Percentiles rank a stretch among this genome's conserved stretches.
Conservation (phyloP, 1,140 invertebrate species). For the Ceratosolen fusciceps region DNA sequence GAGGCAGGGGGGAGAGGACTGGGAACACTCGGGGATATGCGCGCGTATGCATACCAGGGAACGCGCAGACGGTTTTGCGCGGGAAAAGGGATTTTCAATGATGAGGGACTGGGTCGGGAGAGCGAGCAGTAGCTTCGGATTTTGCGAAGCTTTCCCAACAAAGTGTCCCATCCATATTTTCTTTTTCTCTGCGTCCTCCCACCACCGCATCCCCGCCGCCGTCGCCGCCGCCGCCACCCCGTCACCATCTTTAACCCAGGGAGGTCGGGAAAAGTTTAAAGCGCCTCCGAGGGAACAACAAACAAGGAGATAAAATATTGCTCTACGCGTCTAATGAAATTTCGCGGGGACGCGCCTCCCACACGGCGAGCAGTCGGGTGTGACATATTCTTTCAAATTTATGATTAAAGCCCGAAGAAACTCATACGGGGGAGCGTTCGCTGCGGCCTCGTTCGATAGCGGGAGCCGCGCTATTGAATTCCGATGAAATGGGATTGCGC, state of each 20-base stretch:
- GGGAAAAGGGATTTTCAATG: conserved; percentile 18
- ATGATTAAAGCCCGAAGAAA: background rate
- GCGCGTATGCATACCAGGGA: conserved; percentile 14
- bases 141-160: background rate
- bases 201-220: too few species aligned
- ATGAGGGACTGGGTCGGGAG: too few species aligned
- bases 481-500: conserved; percentile 4
- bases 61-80: conserved; percentile 21
- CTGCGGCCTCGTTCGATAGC: too few species aligned
- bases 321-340: conserved; percentile 35
- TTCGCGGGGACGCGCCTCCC: conserved; percentile 2
- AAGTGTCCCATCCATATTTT: background rate
- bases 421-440: background rate
- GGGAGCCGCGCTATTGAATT: conserved; percentile 3
- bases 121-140: background rate
- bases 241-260: background rate
- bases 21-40: background rate
- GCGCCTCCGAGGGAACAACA: conserved; percentile 25
- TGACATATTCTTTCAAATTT: conserved; percentile 39
- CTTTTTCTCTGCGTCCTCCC: background rate
- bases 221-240: too few species aligned
- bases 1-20: too few species aligned
- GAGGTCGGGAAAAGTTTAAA: conserved; percentile 37
- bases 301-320: conserved; percentile 45
- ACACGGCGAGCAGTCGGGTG: conserved; percentile 5